Base-by-base conservation (phyloP, 2,113 vertebrate genomes). In the Cheirogaleus medius region DNA sequence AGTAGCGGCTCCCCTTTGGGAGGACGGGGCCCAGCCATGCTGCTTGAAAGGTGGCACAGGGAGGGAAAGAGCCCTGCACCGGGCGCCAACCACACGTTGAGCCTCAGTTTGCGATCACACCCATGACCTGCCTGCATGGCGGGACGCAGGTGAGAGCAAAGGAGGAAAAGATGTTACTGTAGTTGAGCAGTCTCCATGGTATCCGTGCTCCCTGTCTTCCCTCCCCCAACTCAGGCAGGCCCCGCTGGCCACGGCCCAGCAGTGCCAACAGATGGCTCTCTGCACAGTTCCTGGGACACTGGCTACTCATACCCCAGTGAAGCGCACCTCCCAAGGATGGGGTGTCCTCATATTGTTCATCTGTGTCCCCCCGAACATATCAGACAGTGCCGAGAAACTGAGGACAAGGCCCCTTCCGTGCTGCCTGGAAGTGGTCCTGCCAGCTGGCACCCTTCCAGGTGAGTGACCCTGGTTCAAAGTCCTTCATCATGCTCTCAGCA, bases 311-410 rank as follows among this genome's bases (percentile, higher is more conserved):
- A 20, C 42, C 7, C 32, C 7, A 1, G 63, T 5, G 17, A 15
- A 3, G 27, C 15, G 5, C 1, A 12, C 27, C 60, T 39, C 1
- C 37, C 37, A 23, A 87, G 25, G 73, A 1, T 1, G 1, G 39
- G 23, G 0, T 21, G 11, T 18, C 49, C n/a, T 15, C 18, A 11
- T 0, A 11, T 21, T 15, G 14, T 21, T 25, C 10, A 1, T 29
- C 42, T 27, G 21, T 0, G 0, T 63, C 10, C 47, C 47, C 54
- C 44, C 42, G 29, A 32, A 3, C 3, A 1, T 4, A 7, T 15
- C 25, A 27, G 64, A 56, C 29, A 21, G 37, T 1, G 20, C 60
- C 27, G 42, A 56, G 18, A 66, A 29, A 2, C 21, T 23, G 10
- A 80, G 87, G 63, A 27, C 1, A 6, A 27, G 54, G 49, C 10